Conservation (phyloP, 1,140 invertebrate species). For the Pemphigus obesinymphae region DNA sequence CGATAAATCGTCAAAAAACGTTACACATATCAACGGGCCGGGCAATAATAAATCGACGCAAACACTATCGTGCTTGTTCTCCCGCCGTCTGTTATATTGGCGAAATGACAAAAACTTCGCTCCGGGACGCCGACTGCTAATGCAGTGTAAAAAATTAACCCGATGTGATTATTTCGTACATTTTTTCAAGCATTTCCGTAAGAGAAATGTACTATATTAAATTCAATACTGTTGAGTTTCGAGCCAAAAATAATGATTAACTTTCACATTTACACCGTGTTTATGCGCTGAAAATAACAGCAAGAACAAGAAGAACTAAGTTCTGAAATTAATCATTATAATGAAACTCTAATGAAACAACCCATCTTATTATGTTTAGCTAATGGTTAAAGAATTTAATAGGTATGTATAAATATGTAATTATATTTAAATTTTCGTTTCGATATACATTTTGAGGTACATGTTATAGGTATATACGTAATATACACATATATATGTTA, state of each 20-base stretch:
- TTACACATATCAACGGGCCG: no score
- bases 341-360: background rate
- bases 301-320: background rate
- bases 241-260: conserved; percentile 4
- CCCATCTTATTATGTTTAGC: background rate
- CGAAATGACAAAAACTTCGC: background rate
- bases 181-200: background rate
- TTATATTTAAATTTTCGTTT: no score
- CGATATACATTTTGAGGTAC: no score
- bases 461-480: no score
- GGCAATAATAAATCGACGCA: no score
- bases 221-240: background rate
- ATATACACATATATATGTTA: no score
- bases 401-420: no score
- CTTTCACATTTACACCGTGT: conserved; percentile 11
- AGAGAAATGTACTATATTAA: background rate
- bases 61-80: background rate
- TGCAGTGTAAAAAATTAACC: background rate
- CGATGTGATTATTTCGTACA: background rate
- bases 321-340: background rate
- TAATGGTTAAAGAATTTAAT: background rate
- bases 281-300: background rate
- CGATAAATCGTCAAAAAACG: background rate
- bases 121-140: background rate
- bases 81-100: background rate